A percentile compares a stretch with the other conserved stretches of the same genome.
Evolutionary conservation across 2,888 invertebrate genomes (phyloP).

Genomic region (Nineta flava): DNA sequence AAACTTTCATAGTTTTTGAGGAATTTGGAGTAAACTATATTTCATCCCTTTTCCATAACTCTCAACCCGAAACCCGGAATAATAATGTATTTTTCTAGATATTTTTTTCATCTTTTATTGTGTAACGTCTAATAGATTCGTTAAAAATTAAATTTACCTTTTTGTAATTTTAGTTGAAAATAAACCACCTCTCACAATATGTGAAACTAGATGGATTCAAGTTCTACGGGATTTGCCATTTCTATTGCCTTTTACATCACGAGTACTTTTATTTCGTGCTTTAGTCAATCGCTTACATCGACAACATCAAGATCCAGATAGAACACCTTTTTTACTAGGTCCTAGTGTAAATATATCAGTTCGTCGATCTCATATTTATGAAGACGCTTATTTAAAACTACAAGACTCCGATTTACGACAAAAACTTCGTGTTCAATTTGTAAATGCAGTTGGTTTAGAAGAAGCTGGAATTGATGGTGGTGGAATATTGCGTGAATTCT

Average conservation of each 20-base stretch:
- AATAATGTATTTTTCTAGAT: too few relatives aligned
- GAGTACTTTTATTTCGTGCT: constrained; percentile 72
- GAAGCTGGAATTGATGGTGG: constrained; percentile 98
- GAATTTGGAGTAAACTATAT: too few relatives aligned
- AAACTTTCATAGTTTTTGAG: too few relatives aligned
- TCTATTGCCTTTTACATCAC: constrained; percentile 77
- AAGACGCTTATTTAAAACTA: constrained; percentile 59
- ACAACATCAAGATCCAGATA: constrained; percentile 20
- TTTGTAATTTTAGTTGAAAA: constrained; percentile 38
- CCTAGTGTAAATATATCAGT: constrained; percentile 41
- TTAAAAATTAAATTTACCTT: not conserved
- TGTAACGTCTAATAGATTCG: too few relatives aligned
- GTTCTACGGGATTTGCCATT: constrained; percentile 88
- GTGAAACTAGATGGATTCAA: constrained; percentile 73
- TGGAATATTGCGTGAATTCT: constrained; percentile 89
- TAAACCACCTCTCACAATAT: constrained; percentile 70
- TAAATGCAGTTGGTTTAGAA: constrained; percentile 79
- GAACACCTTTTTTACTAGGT: constrained; percentile 16
- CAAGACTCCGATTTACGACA: constrained; percentile 68
- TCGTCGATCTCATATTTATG: constrained; percentile 85
- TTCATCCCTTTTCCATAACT: not conserved
- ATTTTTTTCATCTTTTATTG: too few relatives aligned
- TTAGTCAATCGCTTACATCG: constrained; percentile 30
- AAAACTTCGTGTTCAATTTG: constrained; percentile 74
- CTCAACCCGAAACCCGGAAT: not conserved